Evolutionary conservation across 1,140 invertebrate species (phyloP), one percentile per base, ranked within the genome.

Genomic region (Drosophila nikananu): DNA sequence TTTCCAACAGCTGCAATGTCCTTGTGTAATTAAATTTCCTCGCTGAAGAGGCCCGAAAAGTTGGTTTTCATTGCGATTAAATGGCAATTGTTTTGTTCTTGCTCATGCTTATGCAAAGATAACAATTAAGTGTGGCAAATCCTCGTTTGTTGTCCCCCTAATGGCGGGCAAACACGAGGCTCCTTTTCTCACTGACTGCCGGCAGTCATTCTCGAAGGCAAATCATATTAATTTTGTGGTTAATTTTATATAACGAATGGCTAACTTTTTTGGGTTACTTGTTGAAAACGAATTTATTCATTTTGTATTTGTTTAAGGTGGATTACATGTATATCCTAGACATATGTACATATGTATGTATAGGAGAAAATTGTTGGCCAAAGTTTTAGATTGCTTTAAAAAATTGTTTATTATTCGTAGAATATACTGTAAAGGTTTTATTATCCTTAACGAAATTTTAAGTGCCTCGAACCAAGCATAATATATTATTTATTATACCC

Each of bases 11-110:
- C 32, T 30, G 54, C 54, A 39, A 37, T 39, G 65, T 72, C 60
- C 46, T 73, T 62, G 59, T 59, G 77, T 73, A 80, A 78, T 80
- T 79, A 80, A 79, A 79, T 80, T 80, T 72, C 44, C 46, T n/a
- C 37, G 37, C 46, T 46, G 54, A 27, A 72, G 59, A 49, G 66
- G 37, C 52, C 52, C 65, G 52, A 73, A 73, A 74, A 65, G 60
- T 79, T 71, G 44, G 44, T 80, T 79, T 73, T 62, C 77, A 73
- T 78, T 62, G 60, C 67, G 77, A 73, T 80, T 80, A 73, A 80
- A 78, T 80, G 76, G 68, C 77, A 80, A 73, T 80, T 80, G 77
- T 80, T 80, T 65, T 79, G 77, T 66, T 74, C 54, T 65, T 72
- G 77, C 52, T 74, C 54, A 63, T 46, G 59, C 32, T 58, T 66